Evolutionary conservation across 2,797 vertebrate species (phyloP).

Genomic region (Periparus ater): DNA sequence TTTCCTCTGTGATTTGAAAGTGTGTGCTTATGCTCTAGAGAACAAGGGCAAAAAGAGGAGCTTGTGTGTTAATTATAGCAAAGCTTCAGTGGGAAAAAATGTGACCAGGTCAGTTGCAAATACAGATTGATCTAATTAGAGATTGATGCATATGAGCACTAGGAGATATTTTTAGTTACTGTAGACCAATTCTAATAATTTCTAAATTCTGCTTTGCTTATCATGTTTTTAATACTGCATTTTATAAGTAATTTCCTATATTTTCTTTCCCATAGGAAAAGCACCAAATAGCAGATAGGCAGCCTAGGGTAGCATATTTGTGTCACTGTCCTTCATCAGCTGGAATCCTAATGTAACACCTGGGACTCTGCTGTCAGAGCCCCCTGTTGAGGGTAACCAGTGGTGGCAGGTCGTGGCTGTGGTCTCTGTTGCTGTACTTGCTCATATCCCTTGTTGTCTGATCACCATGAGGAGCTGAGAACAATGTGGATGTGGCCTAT

Average conservation of each 20-base stretch:
- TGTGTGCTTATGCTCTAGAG: neutral
- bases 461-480: neutral
- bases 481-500: neutral
- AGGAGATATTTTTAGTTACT: neutral
- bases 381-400: neutral
- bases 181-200: neutral
- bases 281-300: neutral
- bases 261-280: neutral
- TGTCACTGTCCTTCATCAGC: neutral
- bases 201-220: neutral
- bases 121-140: neutral
- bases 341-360: neutral
- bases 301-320: fast-evolving
- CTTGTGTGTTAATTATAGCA: neutral
- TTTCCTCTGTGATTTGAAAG: neutral
- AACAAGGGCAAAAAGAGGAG: neutral
- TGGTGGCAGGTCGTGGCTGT: neutral
- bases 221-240: neutral
- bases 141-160: neutral
- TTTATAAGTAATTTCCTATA: neutral
- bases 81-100: neutral
- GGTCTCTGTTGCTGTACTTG: neutral
- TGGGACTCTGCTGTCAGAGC: neutral
- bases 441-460: fast-evolving
- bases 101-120: neutral